phyloP scores from a whole-genome alignment of 2,113 vertebrate genomes.

The Thomomys bottae region DNA sequence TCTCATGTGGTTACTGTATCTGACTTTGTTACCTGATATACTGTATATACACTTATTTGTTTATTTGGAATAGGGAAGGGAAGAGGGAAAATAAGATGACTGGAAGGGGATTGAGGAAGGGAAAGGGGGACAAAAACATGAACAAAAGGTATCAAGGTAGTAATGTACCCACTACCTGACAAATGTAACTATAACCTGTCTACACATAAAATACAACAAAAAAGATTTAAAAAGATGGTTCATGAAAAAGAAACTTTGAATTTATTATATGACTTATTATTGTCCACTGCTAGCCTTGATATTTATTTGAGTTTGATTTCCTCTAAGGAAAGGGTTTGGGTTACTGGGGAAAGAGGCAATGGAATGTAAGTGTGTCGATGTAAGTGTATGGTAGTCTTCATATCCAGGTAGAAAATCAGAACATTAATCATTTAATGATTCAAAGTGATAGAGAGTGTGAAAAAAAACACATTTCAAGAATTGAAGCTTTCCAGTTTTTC shows the following conservation, averaged over 20 bases:
- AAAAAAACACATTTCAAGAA: constrained; percentile 8
- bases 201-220: too few relatives aligned
- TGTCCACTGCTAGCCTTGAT: background rate
- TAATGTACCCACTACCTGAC: too few relatives aligned
- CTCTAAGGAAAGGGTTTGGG: background rate
- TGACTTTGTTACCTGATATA: too few relatives aligned
- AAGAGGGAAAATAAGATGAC: too few relatives aligned
- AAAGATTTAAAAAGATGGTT: too few relatives aligned
- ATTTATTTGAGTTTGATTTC: constrained; percentile 22
- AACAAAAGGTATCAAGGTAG: too few relatives aligned
- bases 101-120: too few relatives aligned
- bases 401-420: background rate
- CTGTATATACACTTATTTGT: too few relatives aligned
- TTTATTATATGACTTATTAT: background rate
- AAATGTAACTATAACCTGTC: too few relatives aligned
- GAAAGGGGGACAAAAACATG: too few relatives aligned
- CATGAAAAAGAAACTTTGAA: background rate
- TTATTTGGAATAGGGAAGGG: too few relatives aligned
- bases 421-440: constrained; percentile 1
- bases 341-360: background rate
- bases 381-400: background rate
- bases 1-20: too few relatives aligned
- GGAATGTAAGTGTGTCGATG: background rate
- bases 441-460: constrained; percentile 13
- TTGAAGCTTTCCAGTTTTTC: constrained; percentile 29